Conservation (phyloP, 2,797 vertebrate genomes). For the Euphonia xanthogaster region DNA sequence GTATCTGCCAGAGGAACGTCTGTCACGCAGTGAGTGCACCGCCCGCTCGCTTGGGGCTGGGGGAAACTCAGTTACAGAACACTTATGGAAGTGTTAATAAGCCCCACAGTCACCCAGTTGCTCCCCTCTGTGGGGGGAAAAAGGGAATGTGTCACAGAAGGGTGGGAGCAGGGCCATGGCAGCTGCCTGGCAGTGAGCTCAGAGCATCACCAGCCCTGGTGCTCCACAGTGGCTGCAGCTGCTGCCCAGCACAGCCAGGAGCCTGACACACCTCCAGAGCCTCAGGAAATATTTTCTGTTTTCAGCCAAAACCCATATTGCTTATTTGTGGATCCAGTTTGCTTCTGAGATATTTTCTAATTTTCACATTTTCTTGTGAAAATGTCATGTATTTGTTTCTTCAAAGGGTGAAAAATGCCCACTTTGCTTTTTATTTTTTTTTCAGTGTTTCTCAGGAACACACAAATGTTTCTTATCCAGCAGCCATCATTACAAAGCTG, state of each 20-base stretch:
- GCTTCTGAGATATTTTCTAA: not conserved
- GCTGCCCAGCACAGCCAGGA: accelerated
- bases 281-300: not conserved
- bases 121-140: not conserved
- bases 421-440: not conserved
- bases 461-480: not conserved
- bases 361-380: not conserved
- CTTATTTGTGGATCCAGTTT: not conserved
- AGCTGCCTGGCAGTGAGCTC: not conserved
- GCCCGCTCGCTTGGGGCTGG: not conserved
- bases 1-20: not conserved
- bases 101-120: not conserved
- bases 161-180: accelerated
- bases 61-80: not conserved
- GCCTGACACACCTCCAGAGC: not conserved
- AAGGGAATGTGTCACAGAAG: not conserved
- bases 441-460: not conserved
- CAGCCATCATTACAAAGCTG: not conserved
- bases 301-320: not conserved
- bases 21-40: accelerated
- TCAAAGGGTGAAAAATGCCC: not conserved
- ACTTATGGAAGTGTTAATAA: not conserved
- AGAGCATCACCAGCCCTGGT: not conserved
- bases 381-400: not conserved
- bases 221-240: accelerated